Evolutionary conservation across 2,113 vertebrate species (phyloP).

Genomic region (Rhynchomys soricoides): DNA sequence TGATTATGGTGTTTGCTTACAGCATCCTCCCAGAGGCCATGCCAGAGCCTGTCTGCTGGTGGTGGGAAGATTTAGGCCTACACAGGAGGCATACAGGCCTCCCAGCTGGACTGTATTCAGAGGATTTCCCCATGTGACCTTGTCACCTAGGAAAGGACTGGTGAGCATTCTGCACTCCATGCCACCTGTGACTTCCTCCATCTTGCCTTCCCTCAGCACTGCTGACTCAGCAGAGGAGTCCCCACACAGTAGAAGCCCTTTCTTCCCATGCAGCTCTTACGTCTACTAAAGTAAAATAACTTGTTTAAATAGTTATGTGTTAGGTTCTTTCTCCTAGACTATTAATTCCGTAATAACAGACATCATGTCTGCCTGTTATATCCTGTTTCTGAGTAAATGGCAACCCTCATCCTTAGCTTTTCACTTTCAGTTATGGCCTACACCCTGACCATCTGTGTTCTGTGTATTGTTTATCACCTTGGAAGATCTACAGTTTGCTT

Average conservation of each 20-base stretch:
- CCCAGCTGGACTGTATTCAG: not conserved
- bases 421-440: not conserved
- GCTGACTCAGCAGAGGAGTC: not conserved
- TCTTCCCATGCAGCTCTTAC: not conserved
- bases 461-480: not conserved
- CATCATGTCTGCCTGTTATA: not conserved
- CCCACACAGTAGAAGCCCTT: not conserved
- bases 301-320: conserved; percentile 3
- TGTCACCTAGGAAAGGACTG: not conserved
- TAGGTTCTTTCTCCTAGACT: not conserved
- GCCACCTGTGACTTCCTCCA: not conserved
- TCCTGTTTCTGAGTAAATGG: not conserved
- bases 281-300: conserved; percentile 20
- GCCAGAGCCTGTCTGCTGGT: not conserved
- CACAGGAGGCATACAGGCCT: not conserved
- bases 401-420: not conserved
- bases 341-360: not conserved
- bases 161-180: not conserved
- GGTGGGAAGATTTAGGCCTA: not conserved
- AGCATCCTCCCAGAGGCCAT: not conserved
- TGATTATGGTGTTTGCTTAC: not conserved
- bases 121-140: not conserved
- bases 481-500: not conserved
- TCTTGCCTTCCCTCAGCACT: not conserved
- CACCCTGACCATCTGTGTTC: not conserved